Conservation (phyloP, 2,797 vertebrate species). For the Microhierax caerulescens region DNA sequence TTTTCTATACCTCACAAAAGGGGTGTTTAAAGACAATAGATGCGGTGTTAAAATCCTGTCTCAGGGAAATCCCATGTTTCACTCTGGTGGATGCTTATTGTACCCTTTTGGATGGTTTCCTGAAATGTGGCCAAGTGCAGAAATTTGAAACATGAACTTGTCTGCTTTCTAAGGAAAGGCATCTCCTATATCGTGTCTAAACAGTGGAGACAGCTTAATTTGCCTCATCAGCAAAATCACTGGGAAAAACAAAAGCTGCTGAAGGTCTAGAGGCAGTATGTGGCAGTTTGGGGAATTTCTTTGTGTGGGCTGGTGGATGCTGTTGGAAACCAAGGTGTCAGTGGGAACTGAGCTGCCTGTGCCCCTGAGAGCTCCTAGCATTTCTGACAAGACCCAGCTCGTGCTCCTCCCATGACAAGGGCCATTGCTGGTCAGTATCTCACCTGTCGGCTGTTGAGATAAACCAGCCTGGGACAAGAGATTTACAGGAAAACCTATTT, state of each 20-base stretch:
- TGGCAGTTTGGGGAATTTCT: background rate
- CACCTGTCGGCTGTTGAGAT: background rate
- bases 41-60: background rate
- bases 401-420: background rate
- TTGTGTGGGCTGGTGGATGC: background rate
- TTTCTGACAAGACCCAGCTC: background rate
- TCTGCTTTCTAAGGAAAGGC: background rate
- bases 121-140: background rate
- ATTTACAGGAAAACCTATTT: background rate
- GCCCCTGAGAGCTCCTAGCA: background rate
- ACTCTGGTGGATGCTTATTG: background rate
- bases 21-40: background rate
- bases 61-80: background rate
- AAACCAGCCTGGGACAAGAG: background rate
- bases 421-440: background rate
- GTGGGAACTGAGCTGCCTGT: background rate
- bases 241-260: background rate
- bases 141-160: background rate
- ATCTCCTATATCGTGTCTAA: background rate
- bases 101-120: background rate
- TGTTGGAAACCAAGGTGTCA: background rate
- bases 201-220: background rate
- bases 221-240: background rate
- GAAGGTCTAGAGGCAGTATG: background rate
- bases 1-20: background rate